Evolutionary conservation across 1,140 invertebrate genomes (phyloP), one percentile per base, ranked within the genome.

Genomic region (Amyelois transitella): DNA sequence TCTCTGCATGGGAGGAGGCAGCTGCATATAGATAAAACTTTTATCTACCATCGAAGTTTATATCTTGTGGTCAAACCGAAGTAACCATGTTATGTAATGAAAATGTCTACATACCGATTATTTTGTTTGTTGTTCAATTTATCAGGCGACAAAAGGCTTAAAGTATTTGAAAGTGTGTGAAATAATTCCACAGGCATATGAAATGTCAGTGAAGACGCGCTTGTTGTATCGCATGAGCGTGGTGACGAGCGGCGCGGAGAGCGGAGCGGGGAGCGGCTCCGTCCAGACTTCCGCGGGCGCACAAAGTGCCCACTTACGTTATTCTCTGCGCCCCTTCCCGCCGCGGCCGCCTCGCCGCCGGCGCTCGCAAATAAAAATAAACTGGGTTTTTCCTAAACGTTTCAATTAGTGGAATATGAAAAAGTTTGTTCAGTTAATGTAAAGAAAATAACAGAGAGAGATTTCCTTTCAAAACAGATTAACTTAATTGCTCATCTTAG

Each of bases 261-360:
- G 21, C 8, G 18, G 50, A 7, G 18, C 28, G 17, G 14, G 14
- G 28, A 7, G 38, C 50, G 10, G 24, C 32, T 38, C 25, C 38
- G 28, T 2, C 28, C 14, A 51, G 25, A 51, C 18, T 51, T 19
- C 25, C 6, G 17, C 24, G 24, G 28, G 28, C 28, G 38, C 50
- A 20, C 50, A 43, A 43, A 51, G 50, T 51, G 50, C 28, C 50
- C 50, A 51, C 50, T 51, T 51, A 28, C 49, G 43, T 51, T 51
- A 51, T 51, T 43, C 28, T 51, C 19, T 43, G 50, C 12, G 50
- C 38, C 19, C 43, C 22, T 7, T n/a, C 12, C 50, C 50, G 20
- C 43, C 43, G 14, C 24, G 21, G n/a, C 18, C 7, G 25, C 49
- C 17, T 14, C 50, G 17, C 50, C 45, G 19, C 19, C 19, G 45